phyloP scores from a whole-genome alignment of 1,140 invertebrate genomes.

The Solen grandis region DNA sequence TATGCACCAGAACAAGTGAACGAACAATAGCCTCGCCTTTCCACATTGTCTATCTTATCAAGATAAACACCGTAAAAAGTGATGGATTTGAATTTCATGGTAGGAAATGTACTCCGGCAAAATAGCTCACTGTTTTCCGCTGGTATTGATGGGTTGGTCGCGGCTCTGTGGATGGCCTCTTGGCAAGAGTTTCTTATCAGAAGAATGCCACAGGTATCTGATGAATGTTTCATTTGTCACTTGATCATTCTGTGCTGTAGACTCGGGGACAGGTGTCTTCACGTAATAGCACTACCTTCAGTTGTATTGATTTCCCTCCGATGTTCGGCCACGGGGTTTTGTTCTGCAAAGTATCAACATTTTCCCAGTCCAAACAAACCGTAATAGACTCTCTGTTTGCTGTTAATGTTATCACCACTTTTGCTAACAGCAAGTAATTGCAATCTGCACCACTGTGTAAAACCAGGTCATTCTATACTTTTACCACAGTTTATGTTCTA shows the following conservation, averaged over 20 bases:
- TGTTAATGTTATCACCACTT: too few species aligned
- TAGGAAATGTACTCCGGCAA: conserved; percentile 16
- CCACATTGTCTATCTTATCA: conserved; percentile 46
- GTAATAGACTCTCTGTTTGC: too few species aligned
- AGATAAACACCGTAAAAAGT: conserved; percentile 24
- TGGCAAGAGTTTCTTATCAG: conserved; percentile 40
- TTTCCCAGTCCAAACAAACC: too few species aligned
- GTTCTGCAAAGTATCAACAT: too few species aligned
- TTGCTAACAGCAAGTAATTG: too few species aligned
- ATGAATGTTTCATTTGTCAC: conserved; percentile 31
- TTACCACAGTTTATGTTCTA: too few species aligned
- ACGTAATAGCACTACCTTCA: conserved; percentile 48
- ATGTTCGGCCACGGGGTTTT: neutral
- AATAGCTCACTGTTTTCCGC: too few species aligned
- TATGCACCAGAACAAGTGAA: conserved; percentile 40
- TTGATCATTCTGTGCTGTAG: conserved; percentile 21
- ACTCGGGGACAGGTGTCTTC: conserved; percentile 26
- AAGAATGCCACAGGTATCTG: conserved; percentile 27
- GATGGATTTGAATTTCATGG: conserved; percentile 40
- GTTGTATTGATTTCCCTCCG: conserved; percentile 19
- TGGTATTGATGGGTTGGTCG: too few species aligned
- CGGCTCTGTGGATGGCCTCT: too few species aligned
- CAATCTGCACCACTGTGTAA: too few species aligned
- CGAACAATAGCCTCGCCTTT: conserved; percentile 33
- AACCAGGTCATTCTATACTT: too few species aligned